Evolutionary conservation across 2,888 invertebrate species (phyloP).

Genomic region (Cyaniris semiargus): DNA sequence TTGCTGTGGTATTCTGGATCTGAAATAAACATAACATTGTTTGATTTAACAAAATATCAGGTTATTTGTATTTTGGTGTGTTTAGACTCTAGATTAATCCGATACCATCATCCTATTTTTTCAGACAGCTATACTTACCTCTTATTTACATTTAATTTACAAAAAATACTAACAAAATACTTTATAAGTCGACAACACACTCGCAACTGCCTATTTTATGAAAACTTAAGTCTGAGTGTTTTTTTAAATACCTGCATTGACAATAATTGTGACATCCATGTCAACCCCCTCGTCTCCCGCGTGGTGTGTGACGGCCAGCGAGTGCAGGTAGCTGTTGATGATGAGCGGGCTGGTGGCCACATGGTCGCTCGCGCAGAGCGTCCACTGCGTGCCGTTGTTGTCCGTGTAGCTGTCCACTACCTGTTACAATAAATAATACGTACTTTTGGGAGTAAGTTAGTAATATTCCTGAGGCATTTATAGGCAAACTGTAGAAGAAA

Average conservation of each 20-base stretch:
- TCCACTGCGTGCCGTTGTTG: conserved; percentile 85
- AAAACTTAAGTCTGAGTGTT: no score
- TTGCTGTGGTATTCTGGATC: conserved; percentile 84
- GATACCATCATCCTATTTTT: not conserved
- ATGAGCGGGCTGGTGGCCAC: conserved; percentile 64
- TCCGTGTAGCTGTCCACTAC: conserved; percentile 86
- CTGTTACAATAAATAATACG: conserved; percentile 49
- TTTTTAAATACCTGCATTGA: conserved; percentile 73
- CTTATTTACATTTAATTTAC: no score
- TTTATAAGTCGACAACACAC: no score
- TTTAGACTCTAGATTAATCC: no score
- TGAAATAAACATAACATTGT: conserved; percentile 46
- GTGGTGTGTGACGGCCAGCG: conserved; percentile 81
- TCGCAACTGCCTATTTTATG: no score
- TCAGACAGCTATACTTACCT: no score
- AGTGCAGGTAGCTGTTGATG: conserved; percentile 85
- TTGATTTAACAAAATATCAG: not conserved
- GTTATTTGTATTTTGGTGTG: no score
- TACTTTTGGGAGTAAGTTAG: no score
- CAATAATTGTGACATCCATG: conserved; percentile 82
- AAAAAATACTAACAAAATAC: no score
- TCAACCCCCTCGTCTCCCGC: conserved; percentile 65
- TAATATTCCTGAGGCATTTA: no score
- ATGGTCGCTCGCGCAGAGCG: conserved; percentile 77
- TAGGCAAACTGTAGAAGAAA: no score